phyloP scores from a whole-genome alignment of 2,113 vertebrate genomes.

The Antechinus stuartii region DNA sequence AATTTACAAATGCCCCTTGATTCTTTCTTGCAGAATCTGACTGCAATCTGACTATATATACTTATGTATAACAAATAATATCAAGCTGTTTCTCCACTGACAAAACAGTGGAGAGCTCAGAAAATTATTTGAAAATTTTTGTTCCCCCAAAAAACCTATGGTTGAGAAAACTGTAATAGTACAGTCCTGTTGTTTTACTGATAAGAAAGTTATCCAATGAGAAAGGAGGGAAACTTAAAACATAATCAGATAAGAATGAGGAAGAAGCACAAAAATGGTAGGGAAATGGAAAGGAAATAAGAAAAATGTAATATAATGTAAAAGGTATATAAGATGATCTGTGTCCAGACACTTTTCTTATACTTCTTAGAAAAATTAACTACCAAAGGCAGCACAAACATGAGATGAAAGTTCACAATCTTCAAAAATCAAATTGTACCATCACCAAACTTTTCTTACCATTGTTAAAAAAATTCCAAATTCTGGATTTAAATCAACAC shows the following conservation, averaged over 20 bases:
- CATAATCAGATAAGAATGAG: not conserved
- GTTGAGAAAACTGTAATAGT: not conserved
- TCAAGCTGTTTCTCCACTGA: not conserved
- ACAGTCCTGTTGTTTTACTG: conserved; percentile 9
- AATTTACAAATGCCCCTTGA: conserved; percentile 10
- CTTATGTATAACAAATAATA: not conserved
- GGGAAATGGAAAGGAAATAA: not conserved
- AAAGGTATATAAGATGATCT: not conserved
- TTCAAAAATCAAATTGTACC: conserved; percentile 15
- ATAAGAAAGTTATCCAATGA: not conserved
- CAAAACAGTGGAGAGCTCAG: not conserved
- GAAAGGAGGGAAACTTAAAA: not conserved
- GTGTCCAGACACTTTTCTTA: not conserved
- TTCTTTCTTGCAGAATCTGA: not conserved
- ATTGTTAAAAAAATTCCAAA: conserved; percentile 97
- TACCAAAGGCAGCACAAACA: not conserved
- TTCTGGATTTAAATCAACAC: conserved; percentile 92
- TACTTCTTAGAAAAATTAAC: not conserved
- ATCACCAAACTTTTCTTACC: conserved; percentile 83
- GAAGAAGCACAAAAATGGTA: not conserved
- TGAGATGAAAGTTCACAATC: not conserved
- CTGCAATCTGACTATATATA: not conserved
- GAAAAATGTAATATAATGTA: not conserved
- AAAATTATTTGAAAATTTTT: conserved; percentile 19
- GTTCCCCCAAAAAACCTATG: not conserved